A percentile compares a stretch with the other conserved stretches of the same genome.
Evolutionary conservation across 1,140 invertebrate species (phyloP).

Genomic region (Acromyrmex charruanus): DNA sequence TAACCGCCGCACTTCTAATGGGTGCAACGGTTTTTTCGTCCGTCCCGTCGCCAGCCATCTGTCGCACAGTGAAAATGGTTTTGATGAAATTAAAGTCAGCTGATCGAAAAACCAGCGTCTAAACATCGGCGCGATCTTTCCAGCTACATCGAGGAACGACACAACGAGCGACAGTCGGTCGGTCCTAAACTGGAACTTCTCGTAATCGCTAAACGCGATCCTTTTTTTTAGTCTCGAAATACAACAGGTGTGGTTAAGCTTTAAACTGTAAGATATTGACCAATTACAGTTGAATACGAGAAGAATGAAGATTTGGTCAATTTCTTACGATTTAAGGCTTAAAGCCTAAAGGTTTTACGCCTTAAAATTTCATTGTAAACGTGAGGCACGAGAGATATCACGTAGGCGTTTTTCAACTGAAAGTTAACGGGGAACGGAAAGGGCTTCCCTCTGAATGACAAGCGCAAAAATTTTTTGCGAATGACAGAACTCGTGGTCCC

Average conservation of each 20-base stretch:
- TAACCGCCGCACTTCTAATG: conserved; percentile 85
- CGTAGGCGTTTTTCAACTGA: not conserved
- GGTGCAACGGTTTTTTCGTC: conserved; percentile 85
- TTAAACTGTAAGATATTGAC: too few species aligned
- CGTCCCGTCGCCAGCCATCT: conserved; percentile 84
- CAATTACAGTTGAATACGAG: too few species aligned
- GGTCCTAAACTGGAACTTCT: not conserved
- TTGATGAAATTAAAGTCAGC: conserved; percentile 86
- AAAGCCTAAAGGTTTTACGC: too few species aligned
- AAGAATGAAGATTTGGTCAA: too few species aligned
- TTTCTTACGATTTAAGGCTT: too few species aligned
- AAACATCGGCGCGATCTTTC: conserved; percentile 33
- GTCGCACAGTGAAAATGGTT: conserved; percentile 82
- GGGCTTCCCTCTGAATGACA: conserved; percentile 17
- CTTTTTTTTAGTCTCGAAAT: too few species aligned
- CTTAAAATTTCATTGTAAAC: not conserved
- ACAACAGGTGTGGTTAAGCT: too few species aligned
- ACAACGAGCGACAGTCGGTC: not conserved
- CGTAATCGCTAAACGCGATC: conserved; percentile 5
- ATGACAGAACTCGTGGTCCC: conserved; percentile 27
- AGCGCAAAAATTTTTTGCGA: conserved; percentile 58
- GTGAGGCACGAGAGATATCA: not conserved
- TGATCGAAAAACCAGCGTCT: conserved; percentile 78
- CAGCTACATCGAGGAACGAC: not conserved
- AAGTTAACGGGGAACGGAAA: conserved; percentile 24